These are phyloP conservation scores for silkworm (Bombyx mori) DNA, from an alignment of 1,140 invertebrate genomes.

Conservation along the genomic window ASM3026992v2 NC_085119.1:6562001-6562500, in stretches of 20 bases:
- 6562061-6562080: no score
- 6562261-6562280: constrained; percentile 41
- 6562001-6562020: no score
- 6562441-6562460: no score
- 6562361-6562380: background rate
- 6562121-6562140: constrained; percentile 18
- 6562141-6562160: constrained; percentile 17
- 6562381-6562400: background rate
- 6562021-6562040: no score
- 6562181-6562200: constrained; percentile 14
- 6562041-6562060: no score
- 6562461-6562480: no score
- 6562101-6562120: constrained; percentile 11
- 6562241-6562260: constrained; percentile 45
- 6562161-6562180: constrained; percentile 21
- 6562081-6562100: constrained; percentile 13
- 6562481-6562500: no score
- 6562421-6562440: no score
- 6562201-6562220: constrained; percentile 35
- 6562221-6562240: constrained; percentile 32
- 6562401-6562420: no score
- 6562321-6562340: constrained; percentile 31
- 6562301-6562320: constrained; percentile 45
- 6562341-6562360: constrained; percentile 2
- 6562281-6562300: constrained; percentile 44